phyloP scores from a whole-genome alignment of 2,888 invertebrate species.

The Neoitamus cyanurus region DNA sequence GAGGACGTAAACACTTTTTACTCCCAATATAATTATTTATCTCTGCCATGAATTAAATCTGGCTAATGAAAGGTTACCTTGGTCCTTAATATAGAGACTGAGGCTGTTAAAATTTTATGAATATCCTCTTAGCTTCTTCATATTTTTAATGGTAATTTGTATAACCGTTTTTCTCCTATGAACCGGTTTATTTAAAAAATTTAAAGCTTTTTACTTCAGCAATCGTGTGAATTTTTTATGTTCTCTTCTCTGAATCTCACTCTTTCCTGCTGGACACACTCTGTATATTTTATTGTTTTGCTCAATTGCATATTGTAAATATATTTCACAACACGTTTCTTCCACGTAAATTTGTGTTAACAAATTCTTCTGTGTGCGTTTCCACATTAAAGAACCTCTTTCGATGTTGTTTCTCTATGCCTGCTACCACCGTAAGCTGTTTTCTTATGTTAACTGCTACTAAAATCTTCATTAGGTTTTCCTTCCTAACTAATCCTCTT shows the following conservation, averaged over 20 bases:
- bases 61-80: too few relatives aligned
- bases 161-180: not conserved
- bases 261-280: not conserved
- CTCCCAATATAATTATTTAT: too few relatives aligned
- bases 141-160: not conserved
- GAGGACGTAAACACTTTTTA: too few relatives aligned
- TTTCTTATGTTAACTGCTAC: constrained; percentile 21
- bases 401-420: constrained; percentile 16
- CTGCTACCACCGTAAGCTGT: not conserved
- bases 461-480: constrained; percentile 30
- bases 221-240: not conserved
- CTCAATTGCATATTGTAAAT: constrained; percentile 3
- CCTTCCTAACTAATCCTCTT: constrained; percentile 20
- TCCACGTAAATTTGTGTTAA: not conserved
- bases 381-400: not conserved
- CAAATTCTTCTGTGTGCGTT: not conserved
- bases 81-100: too few relatives aligned
- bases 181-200: not conserved
- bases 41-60: too few relatives aligned
- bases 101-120: too few relatives aligned
- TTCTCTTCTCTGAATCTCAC: not conserved
- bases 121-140: too few relatives aligned
- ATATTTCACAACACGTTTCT: not conserved
- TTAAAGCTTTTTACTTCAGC: not conserved
- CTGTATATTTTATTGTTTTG: not conserved